These are phyloP conservation scores for Cheilosia soror DNA, from an alignment of 2,888 invertebrate genomes.

Conservation along the genomic window DNA sequence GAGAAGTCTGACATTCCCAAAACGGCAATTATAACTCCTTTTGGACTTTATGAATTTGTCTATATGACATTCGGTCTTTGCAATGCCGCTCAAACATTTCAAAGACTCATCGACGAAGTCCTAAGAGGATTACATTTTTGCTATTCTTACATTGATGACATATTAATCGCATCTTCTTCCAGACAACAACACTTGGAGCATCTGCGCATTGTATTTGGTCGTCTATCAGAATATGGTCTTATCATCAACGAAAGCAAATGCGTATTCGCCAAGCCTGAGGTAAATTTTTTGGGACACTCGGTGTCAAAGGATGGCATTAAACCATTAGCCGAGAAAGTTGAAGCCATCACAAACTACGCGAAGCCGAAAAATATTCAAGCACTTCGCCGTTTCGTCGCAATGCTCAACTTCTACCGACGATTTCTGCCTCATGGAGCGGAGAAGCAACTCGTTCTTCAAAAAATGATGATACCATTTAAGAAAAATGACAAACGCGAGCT, in stretches of 20 bases:
- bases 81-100: slow-evolving; percentile 80
- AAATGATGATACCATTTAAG: too few species aligned
- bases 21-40: slow-evolving; percentile 78
- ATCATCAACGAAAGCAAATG: slow-evolving; percentile 1
- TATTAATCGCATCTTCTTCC: too few species aligned
- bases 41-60: slow-evolving; percentile 79
- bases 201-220: background rate
- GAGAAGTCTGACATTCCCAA: background rate
- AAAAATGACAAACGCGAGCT: too few species aligned
- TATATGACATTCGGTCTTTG: slow-evolving; percentile 79
- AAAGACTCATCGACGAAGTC: slow-evolving; percentile 78
- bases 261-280: background rate
- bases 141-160: slow-evolving; percentile 59
- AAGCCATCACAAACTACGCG: too few species aligned
- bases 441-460: too few species aligned
- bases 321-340: too few species aligned
- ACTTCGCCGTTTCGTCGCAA: too few species aligned
- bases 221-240: background rate
- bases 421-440: too few species aligned
- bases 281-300: too few species aligned
- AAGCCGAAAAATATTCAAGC: too few species aligned
- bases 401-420: too few species aligned
- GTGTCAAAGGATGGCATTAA: too few species aligned
- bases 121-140: slow-evolving; percentile 73
- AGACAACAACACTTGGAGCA: background rate